phyloP scores from a whole-genome alignment of 2,113 vertebrate species.

The Hyperoodon ampullatus region DNA sequence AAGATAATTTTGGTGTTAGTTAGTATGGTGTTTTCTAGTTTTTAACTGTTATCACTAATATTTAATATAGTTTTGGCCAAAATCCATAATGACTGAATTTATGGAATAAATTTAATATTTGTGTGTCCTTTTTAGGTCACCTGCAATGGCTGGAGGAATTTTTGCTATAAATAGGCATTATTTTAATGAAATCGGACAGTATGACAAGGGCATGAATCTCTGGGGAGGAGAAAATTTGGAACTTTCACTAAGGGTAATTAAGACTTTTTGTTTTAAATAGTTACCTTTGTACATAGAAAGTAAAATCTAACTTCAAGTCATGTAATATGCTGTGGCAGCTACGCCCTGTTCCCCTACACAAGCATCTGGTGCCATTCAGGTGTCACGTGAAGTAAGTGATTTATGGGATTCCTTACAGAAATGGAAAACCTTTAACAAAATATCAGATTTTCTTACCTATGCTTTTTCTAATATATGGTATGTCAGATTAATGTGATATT shows the following conservation, averaged over 20 bases:
- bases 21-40: neutral
- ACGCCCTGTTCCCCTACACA: neutral
- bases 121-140: conserved; percentile 87
- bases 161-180: conserved; percentile 95
- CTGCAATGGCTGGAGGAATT: conserved; percentile 96
- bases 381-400: neutral
- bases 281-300: neutral
- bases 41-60: neutral
- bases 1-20: neutral
- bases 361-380: too few species aligned
- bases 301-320: neutral
- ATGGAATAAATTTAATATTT: neutral
- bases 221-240: conserved; percentile 98
- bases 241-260: conserved; percentile 95
- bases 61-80: neutral
- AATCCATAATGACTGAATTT: neutral
- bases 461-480: neutral
- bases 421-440: neutral
- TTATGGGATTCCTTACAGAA: neutral
- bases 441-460: neutral
- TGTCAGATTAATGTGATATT: neutral
- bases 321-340: neutral
- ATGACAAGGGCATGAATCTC: conserved; percentile 95
- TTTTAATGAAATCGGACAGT: conserved; percentile 94
- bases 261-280: neutral